These are phyloP conservation scores for Leuciscus idus DNA, from an alignment of 2,113 vertebrate genomes.

Conservation along the genomic window DNA sequence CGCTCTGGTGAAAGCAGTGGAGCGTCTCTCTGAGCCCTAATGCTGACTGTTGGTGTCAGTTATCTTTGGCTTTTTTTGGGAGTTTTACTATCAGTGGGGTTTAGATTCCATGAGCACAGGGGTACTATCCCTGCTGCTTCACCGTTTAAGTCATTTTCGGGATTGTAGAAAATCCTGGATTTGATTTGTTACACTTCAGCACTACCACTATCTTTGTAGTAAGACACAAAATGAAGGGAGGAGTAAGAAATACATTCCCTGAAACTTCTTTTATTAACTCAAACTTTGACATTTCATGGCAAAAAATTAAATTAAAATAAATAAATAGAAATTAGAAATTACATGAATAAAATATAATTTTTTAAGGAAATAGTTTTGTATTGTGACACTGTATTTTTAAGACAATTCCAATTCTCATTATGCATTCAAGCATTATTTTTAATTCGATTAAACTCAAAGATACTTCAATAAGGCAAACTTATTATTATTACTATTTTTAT, in stretches of 20 bases:
- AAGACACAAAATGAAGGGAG: not conserved
- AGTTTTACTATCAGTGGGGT: slow-evolving; percentile 7
- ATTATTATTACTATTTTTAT: no score
- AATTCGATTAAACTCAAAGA: no score
- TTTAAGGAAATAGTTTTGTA: not conserved
- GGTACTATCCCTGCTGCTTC: not conserved
- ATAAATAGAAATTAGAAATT: no score
- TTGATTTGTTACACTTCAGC: not conserved
- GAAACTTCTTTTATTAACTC: not conserved
- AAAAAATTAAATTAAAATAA: not conserved
- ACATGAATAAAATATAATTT: no score
- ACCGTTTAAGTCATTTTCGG: not conserved
- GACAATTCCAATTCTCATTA: not conserved
- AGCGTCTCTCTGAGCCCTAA: not conserved
- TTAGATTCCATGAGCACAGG: not conserved
- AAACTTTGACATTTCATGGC: not conserved
- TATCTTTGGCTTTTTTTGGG: slow-evolving; percentile 8
- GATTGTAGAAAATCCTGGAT: not conserved
- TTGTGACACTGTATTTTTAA: not conserved
- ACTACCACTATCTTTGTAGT: slow-evolving; percentile 4
- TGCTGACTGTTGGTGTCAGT: slow-evolving; percentile 10
- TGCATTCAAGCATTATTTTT: not conserved
- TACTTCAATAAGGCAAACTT: no score
- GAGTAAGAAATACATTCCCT: not conserved
- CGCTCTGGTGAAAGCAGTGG: not conserved